Evolutionary conservation across 2,797 vertebrate species (phyloP).

Genomic region (Pampus argenteus): DNA sequence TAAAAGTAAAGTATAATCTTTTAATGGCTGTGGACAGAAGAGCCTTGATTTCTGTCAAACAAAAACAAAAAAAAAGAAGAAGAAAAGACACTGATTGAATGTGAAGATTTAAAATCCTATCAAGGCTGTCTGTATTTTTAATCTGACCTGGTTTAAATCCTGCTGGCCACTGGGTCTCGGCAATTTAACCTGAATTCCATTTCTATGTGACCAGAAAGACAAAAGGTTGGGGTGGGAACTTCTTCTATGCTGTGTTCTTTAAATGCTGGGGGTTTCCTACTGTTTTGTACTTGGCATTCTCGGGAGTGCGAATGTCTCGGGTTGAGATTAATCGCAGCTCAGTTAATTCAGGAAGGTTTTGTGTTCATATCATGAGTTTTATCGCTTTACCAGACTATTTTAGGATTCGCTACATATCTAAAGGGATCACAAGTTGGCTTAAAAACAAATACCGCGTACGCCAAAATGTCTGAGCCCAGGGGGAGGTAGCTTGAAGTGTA

Average conservation of each 20-base stretch:
- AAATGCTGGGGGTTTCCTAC: constrained; percentile 78
- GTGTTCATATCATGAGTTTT: constrained; percentile 43
- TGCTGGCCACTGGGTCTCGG: constrained; percentile 19
- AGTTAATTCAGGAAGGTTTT: constrained; percentile 49
- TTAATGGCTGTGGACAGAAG: constrained; percentile 34
- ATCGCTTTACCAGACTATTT: constrained; percentile 35
- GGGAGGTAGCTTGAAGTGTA: constrained; percentile 41
- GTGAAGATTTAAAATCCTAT: constrained; percentile 55
- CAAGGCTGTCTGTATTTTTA: constrained; percentile 62
- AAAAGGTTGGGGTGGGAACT: constrained; percentile 28
- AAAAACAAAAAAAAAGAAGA: constrained; percentile 1
- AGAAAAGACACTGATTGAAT: constrained; percentile 54
- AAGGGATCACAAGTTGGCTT: constrained; percentile 44
- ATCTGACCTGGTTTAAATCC: constrained; percentile 48
- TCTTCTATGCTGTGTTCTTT: constrained; percentile 69
- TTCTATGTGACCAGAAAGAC: constrained; percentile 63
- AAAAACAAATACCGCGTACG: constrained; percentile 21
- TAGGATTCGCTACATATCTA: constrained; percentile 33
- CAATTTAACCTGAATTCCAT: constrained; percentile 56
- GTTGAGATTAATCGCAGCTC: constrained; percentile 51
- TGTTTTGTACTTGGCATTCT: constrained; percentile 75
- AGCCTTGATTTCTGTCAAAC: constrained; percentile 43
- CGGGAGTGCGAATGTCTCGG: constrained; percentile 29
- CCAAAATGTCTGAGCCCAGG: constrained; percentile 33
- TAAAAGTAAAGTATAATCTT: constrained; percentile 75